Evolutionary conservation across 2,888 invertebrate species (phyloP).

Genomic region (Scaptomyza reducta): DNA sequence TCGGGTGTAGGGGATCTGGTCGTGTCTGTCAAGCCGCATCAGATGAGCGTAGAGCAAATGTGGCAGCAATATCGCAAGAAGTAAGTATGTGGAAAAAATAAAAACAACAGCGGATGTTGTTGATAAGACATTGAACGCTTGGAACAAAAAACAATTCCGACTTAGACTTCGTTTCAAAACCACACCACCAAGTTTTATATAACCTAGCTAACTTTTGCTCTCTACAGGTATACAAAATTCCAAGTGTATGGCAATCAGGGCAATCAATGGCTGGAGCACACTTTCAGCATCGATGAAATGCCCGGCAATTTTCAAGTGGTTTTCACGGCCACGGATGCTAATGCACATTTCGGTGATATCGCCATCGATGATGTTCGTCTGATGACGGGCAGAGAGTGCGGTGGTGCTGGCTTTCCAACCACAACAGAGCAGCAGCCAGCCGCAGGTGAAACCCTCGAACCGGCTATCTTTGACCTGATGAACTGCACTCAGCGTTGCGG

Average conservation of each 20-base stretch:
- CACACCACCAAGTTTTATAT: neutral
- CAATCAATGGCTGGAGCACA: constrained; percentile 87
- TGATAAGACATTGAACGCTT: constrained; percentile 27
- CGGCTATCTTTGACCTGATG: constrained; percentile 81
- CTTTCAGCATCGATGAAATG: constrained; percentile 84
- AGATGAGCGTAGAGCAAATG: constrained; percentile 59
- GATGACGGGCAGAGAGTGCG: constrained; percentile 84
- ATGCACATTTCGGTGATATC: constrained; percentile 89
- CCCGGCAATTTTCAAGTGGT: constrained; percentile 87
- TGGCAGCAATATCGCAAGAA: constrained; percentile 9
- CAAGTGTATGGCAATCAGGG: constrained; percentile 88
- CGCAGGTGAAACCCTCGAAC: constrained; percentile 27
- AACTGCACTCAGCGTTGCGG: constrained; percentile 51
- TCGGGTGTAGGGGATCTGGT: constrained; percentile 86
- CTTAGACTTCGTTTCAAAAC: neutral
- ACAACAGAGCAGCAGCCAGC: constrained; percentile 42
- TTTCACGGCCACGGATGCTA: constrained; percentile 90
- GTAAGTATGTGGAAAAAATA: constrained; percentile 25
- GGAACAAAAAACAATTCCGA: too few relatives aligned
- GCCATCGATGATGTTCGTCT: constrained; percentile 92
- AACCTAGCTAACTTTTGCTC: neutral
- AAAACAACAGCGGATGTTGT: constrained; percentile 23
- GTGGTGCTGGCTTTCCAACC: constrained; percentile 18
- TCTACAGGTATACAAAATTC: constrained; percentile 85
- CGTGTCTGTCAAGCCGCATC: constrained; percentile 85